Conservation (phyloP, 2,888 invertebrate genomes). For the Lobophora halterata region DNA sequence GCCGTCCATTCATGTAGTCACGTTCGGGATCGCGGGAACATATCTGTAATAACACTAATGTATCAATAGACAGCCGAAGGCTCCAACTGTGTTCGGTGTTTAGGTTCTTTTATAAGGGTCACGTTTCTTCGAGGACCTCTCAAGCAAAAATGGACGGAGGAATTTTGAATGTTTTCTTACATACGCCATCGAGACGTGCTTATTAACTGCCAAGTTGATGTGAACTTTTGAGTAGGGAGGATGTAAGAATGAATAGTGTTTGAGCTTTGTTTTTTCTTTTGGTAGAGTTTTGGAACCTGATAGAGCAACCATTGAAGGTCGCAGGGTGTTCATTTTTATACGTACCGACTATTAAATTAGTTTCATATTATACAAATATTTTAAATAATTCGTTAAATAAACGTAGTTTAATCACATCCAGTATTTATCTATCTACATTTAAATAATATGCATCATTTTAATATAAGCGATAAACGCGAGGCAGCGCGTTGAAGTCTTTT, state of each 20-base stretch:
- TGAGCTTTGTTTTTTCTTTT: too few relatives aligned
- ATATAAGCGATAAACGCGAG: too few relatives aligned
- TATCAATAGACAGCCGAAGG: conserved; percentile 59
- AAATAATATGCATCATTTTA: too few relatives aligned
- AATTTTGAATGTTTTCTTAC: conserved; percentile 66
- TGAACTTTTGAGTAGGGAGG: conserved; percentile 33
- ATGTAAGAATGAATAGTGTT: conserved; percentile 5
- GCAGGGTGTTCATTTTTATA: too few relatives aligned
- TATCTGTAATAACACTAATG: conserved; percentile 55
- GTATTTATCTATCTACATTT: too few relatives aligned
- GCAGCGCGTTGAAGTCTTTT: conserved; percentile 41
- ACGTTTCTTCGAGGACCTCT: conserved; percentile 74
- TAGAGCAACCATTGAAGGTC: too few relatives aligned
- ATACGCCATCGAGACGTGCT: conserved; percentile 47
- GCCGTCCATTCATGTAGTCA: conserved; percentile 69
- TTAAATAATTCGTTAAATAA: too few relatives aligned
- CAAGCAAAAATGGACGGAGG: conserved; percentile 54
- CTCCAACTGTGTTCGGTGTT: conserved; percentile 43
- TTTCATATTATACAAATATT: too few relatives aligned
- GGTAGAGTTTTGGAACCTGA: too few relatives aligned
- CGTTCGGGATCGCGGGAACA: conserved; percentile 57
- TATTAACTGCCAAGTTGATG: conserved; percentile 40
- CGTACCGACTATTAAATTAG: too few relatives aligned
- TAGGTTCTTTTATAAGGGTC: conserved; percentile 60
- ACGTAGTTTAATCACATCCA: too few relatives aligned